These are phyloP conservation scores for Papilio elwesi DNA, from an alignment of 2,888 invertebrate genomes.

Conservation along the genomic window DNA sequence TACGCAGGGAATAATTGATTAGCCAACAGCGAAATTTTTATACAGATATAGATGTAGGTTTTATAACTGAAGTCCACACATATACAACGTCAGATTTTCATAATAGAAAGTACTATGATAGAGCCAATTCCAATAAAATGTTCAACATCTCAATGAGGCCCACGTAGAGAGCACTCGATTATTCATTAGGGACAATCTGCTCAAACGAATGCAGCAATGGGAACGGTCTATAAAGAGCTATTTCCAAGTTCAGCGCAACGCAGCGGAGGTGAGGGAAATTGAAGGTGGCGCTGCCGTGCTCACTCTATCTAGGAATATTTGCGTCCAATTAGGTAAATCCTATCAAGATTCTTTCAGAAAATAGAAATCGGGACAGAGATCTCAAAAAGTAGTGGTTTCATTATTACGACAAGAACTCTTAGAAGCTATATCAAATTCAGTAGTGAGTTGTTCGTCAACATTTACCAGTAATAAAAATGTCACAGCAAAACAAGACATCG, in stretches of 20 bases:
- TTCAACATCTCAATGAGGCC: slow-evolving; percentile 49
- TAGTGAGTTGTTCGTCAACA: too few species aligned
- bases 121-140: slow-evolving; percentile 49
- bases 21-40: too few species aligned
- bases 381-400: neutral
- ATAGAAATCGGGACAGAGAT: neutral
- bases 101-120: slow-evolving; percentile 17
- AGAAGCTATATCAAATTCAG: neutral
- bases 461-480: neutral
- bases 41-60: too few species aligned
- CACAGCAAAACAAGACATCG: too few species aligned
- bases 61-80: neutral
- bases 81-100: neutral
- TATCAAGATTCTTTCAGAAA: neutral
- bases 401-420: too few species aligned
- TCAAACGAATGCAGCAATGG: slow-evolving; percentile 54
- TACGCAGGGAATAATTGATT: too few species aligned
- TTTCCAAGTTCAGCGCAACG: slow-evolving; percentile 59
- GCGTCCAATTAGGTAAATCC: slow-evolving; percentile 36
- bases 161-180: slow-evolving; percentile 61
- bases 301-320: slow-evolving; percentile 39
- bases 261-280: slow-evolving; percentile 58
- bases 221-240: slow-evolving; percentile 67
- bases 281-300: slow-evolving; percentile 48
- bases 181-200: slow-evolving; percentile 61